phyloP scores from a whole-genome alignment of 37 sponge, comb jelly and placozoan genomes.

The Dysidea cf. avara region DNA sequence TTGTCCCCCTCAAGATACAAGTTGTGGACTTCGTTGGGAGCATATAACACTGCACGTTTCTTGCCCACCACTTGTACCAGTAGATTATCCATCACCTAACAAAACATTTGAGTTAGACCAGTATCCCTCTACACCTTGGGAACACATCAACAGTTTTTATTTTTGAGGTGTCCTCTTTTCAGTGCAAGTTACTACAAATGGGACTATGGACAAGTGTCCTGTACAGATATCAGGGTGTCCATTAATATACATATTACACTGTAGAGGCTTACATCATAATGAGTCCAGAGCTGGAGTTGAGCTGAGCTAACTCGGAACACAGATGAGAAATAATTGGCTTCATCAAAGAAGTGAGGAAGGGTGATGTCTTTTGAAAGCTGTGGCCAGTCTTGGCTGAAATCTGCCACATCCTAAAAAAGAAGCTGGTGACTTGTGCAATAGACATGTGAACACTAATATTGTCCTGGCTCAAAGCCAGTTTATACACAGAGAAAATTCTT shows the following conservation, averaged over 20 bases:
- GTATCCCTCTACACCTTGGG: too few relatives aligned
- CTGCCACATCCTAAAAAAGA: constrained; percentile 73
- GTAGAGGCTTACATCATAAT: constrained; percentile 78
- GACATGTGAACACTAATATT: constrained; percentile 1
- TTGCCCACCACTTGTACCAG: constrained; percentile 82
- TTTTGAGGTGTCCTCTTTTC: too few relatives aligned
- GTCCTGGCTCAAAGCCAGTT: not conserved
- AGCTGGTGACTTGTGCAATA: not conserved
- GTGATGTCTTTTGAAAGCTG: constrained; percentile 64
- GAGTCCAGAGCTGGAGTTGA: constrained; percentile 86
- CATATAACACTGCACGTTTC: constrained; percentile 79
- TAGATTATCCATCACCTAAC: constrained; percentile 94
- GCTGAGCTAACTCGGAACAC: constrained; percentile 85
- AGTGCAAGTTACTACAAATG: too few relatives aligned
- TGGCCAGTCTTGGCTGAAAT: constrained; percentile 74
- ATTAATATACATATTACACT: not conserved
- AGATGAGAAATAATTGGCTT: constrained; percentile 72
- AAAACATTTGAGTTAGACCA: too few relatives aligned
- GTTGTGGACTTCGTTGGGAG: constrained; percentile 59
- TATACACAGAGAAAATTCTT: not conserved
- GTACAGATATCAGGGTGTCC: too few relatives aligned
- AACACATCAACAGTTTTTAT: too few relatives aligned
- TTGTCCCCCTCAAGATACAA: constrained; percentile 90
- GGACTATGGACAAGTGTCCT: too few relatives aligned
- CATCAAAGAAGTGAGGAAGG: constrained; percentile 64